Conservation (phyloP, 1,140 invertebrate species). For the Lerema accius region DNA sequence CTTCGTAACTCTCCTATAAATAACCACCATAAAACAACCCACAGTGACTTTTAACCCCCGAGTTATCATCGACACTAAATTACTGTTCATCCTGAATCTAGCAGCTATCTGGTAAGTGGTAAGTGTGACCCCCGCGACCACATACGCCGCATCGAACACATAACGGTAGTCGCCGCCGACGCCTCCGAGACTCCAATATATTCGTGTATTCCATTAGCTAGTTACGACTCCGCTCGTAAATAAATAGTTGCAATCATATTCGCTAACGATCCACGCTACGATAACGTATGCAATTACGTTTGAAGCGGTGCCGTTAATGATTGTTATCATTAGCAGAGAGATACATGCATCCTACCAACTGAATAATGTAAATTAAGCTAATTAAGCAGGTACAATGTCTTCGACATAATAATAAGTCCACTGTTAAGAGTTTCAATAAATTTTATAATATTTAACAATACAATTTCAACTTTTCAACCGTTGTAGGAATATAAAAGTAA, state of each 20-base stretch:
- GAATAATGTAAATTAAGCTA: not conserved
- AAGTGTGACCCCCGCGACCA: not conserved
- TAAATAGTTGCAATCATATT: slow-evolving; percentile 18
- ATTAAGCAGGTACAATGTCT: not conserved
- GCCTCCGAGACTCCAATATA: slow-evolving; percentile 1
- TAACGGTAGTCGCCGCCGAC: slow-evolving; percentile 17
- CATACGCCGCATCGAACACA: not conserved
- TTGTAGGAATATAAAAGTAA: too few species aligned
- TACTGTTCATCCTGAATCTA: too few species aligned
- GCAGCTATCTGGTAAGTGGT: not conserved
- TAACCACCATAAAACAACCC: too few species aligned
- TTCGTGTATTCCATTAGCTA: slow-evolving; percentile 15
- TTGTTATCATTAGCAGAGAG: slow-evolving; percentile 1
- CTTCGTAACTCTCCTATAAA: too few species aligned
- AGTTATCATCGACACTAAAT: too few species aligned
- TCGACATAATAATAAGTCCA: not conserved
- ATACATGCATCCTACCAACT: not conserved
- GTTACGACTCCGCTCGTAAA: slow-evolving; percentile 19
- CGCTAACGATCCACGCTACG: slow-evolving; percentile 8
- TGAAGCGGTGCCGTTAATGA: slow-evolving; percentile 6
- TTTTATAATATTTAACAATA: too few species aligned
- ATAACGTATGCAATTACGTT: slow-evolving; percentile 18
- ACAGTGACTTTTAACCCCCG: too few species aligned
- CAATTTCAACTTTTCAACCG: too few species aligned
- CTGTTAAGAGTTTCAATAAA: not conserved